Conservation (phyloP, 2,113 vertebrate genomes). For the Spilogale gracilis region DNA sequence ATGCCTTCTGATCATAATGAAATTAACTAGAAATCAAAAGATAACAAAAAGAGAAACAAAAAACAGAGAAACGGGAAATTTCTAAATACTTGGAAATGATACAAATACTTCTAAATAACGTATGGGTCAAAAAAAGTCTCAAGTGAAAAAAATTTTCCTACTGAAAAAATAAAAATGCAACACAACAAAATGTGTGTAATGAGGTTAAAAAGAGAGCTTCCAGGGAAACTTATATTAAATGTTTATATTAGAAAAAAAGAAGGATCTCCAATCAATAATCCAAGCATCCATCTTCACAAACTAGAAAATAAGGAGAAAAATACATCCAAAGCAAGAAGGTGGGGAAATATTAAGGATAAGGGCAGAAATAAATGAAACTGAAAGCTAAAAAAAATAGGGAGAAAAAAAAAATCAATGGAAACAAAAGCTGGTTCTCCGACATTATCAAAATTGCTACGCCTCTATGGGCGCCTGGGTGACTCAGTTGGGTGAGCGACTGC, state of each 20-base stretch:
- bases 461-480: not conserved
- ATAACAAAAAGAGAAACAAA: not conserved
- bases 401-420: not conserved
- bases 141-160: not conserved
- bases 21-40: conserved; percentile 43
- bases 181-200: not conserved
- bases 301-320: not conserved
- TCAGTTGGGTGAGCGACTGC: no score
- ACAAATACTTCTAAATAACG: not conserved
- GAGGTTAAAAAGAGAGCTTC: conserved; percentile 27
- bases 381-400: not conserved
- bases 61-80: not conserved
- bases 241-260: not conserved
- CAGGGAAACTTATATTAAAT: not conserved
- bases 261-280: not conserved
- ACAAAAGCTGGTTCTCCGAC: not conserved
- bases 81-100: not conserved
- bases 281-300: not conserved
- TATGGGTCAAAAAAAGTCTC: not conserved
- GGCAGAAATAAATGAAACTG: conserved; percentile 1
- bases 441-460: conserved; percentile 4
- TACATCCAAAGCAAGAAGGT: not conserved
- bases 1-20: conserved; percentile 12
- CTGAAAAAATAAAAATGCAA: conserved; percentile 40
- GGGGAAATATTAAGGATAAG: not conserved